phyloP scores from a whole-genome alignment of 2,797 vertebrate species.

The Parambassis ranga region DNA sequence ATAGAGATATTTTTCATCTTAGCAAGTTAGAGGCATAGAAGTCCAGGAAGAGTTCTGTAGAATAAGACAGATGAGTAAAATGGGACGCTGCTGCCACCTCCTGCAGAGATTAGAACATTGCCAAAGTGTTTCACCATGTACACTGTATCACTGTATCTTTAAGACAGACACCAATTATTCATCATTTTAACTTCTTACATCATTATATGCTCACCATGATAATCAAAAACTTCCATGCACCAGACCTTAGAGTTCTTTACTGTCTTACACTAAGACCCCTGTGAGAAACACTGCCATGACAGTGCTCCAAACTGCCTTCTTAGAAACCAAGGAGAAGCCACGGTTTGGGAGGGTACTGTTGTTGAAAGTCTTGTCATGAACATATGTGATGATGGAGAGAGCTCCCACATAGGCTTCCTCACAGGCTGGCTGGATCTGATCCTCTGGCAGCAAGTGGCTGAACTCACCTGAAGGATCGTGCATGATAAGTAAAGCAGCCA shows the following conservation, averaged over 20 bases:
- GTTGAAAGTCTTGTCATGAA: constrained; percentile 66
- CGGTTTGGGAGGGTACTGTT: not conserved
- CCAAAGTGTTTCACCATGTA: no score
- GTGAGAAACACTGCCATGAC: not conserved
- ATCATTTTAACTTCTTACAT: no score
- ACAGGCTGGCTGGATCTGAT: constrained; percentile 80
- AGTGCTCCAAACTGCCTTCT: constrained; percentile 11
- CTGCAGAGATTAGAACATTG: constrained; percentile 13
- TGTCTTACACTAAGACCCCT: not conserved
- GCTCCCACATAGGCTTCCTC: constrained; percentile 79
- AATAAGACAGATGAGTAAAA: no score
- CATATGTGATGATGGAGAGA: constrained; percentile 70
- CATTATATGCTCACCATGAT: no score
- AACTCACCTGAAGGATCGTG: constrained; percentile 57
- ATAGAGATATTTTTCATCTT: no score
- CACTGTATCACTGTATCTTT: no score
- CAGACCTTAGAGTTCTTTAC: not conserved
- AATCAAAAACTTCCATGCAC: no score
- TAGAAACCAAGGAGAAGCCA: not conserved
- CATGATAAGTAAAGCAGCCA: no score
- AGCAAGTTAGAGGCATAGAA: no score
- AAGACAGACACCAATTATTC: no score
- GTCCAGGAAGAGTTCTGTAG: no score
- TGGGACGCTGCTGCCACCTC: constrained; percentile 45
- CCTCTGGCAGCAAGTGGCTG: constrained; percentile 70